Percentiles rank a stretch among this genome's conserved stretches.
phyloP scores from a whole-genome alignment of 2,888 invertebrate species.

The Saturnia pavonia region DNA sequence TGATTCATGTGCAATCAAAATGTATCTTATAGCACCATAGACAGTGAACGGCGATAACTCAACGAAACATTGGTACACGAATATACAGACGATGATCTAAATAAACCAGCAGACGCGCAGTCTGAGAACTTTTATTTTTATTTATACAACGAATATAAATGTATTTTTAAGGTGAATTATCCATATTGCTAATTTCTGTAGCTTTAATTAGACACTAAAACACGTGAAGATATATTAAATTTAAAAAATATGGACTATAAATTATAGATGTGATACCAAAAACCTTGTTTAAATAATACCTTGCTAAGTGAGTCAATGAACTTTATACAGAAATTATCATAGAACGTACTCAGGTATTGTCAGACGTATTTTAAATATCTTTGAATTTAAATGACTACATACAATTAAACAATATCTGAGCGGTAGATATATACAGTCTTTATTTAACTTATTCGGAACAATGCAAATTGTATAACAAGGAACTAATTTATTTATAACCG shows the following conservation, averaged over 20 bases:
- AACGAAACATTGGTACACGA: constrained; percentile 26
- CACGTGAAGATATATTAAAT: background rate
- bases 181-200: background rate
- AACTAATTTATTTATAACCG: background rate
- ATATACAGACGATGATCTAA: constrained; percentile 39
- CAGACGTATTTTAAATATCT: constrained; percentile 11
- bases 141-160: constrained; percentile 32
- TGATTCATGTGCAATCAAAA: constrained; percentile 20
- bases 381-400: constrained; percentile 15
- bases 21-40: constrained; percentile 10
- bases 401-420: background rate
- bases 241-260: background rate
- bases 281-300: background rate
- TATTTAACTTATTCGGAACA: constrained; percentile 1
- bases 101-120: constrained; percentile 54
- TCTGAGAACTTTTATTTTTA: constrained; percentile 53
- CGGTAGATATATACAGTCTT: background rate
- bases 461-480: constrained; percentile 8
- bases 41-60: constrained; percentile 19
- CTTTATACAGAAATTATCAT: constrained; percentile 3
- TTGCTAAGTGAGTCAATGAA: constrained; percentile 13
- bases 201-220: background rate
- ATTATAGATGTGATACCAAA: background rate
- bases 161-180: constrained; percentile 25
- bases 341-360: background rate